A percentile compares a stretch with the other conserved stretches of the same genome.
phyloP scores from a whole-genome alignment of 2,113 vertebrate genomes.

The Onychostruthus taczanowskii region DNA sequence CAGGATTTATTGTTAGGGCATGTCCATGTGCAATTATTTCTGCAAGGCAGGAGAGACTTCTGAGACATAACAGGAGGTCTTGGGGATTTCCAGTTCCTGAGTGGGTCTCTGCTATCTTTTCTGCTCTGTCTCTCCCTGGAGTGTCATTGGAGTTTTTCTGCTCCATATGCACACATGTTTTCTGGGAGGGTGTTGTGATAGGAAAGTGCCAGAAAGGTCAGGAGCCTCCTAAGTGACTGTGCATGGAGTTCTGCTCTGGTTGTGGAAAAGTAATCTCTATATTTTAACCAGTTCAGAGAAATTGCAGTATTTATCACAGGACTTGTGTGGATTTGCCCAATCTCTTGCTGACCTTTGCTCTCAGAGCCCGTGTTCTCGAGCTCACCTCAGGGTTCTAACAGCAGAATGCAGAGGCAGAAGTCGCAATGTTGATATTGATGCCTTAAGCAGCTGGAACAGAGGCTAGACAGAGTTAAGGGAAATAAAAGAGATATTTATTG shows the following conservation, averaged over 20 bases:
- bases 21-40: background rate
- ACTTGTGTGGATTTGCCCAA: background rate
- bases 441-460: background rate
- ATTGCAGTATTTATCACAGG: background rate
- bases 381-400: accelerated
- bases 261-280: background rate
- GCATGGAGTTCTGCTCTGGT: background rate
- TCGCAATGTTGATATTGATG: background rate
- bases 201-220: background rate
- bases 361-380: background rate
- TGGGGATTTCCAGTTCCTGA: background rate
- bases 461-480: background rate
- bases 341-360: background rate
- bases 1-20: background rate
- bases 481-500: background rate
- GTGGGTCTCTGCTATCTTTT: background rate
- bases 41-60: background rate
- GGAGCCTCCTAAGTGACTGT: background rate
- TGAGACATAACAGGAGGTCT: background rate
- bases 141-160: background rate
- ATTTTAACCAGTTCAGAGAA: background rate
- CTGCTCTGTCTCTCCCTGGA: background rate
- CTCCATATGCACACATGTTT: accelerated
- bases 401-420: background rate
- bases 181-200: background rate